Base-by-base conservation (phyloP, 2,113 vertebrate species). In the Leptocoma aspasia region DNA sequence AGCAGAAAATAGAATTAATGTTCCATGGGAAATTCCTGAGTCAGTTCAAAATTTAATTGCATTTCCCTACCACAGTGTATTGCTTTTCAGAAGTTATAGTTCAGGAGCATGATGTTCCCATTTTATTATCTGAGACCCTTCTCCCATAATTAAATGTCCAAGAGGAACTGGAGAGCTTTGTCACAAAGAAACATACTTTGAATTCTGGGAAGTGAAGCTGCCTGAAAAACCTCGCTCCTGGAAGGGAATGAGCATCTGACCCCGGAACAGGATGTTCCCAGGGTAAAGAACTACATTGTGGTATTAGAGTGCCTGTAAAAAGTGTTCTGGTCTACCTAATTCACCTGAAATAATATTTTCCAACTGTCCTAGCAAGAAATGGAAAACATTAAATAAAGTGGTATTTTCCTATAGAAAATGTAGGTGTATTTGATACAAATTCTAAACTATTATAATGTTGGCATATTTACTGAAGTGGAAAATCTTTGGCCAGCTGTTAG, bases 1-100 rank as follows among this genome's bases (percentile, higher is more conserved):
- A 96, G 80, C 90, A 94, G 94, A 96, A 95, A 96, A 96, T 96
- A 94, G 95, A 97, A 96, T 93, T 95, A 95, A 94, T 90, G 88
- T 96, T 94, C 90, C 94, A 88, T 86, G 88, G 90, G 93, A 96
- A 93, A 93, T 96, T 93, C 95, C 91, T 96, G 94, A 96, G 88
- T 97, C 94, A 93, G 95, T 93, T 96, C 56, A 90, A 96, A 95
- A 94, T 93, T 86, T 93, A 96, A 97, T 93, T 96, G 92, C 92
- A 68, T 97, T 95, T 95, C 92, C 88, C 90, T 95, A 90, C 82
- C 76, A 56, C 82, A 91, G 85, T 68, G 80, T 86, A 94, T 92
- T 95, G 93, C 90, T 92, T 95, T 95, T 90, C 53, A 78, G 82
- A 90, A 95, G 80, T 89, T 93, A 81, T 53, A 95, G 88, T 93